These are phyloP conservation scores for Parotocinclus haroldoi DNA, from an alignment of 2,797 vertebrate species.

Conservation along the genomic window DNA sequence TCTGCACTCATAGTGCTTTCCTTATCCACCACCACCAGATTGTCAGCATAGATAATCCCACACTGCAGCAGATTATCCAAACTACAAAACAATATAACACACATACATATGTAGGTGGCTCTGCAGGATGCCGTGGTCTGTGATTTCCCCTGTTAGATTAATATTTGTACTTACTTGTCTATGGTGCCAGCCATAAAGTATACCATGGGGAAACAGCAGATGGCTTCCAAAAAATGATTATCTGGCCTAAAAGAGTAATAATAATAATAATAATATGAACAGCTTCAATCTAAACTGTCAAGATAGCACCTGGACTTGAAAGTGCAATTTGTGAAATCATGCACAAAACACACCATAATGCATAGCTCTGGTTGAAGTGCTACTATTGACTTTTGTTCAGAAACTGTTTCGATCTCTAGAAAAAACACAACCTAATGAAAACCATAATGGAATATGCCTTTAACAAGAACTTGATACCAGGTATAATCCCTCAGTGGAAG, in stretches of 20 bases:
- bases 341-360: no score
- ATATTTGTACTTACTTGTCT: slow-evolving; percentile 88
- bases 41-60: slow-evolving; percentile 93
- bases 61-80: slow-evolving; percentile 93
- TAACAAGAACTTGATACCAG: no score
- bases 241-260: slow-evolving; percentile 74
- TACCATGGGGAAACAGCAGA: slow-evolving; percentile 92
- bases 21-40: slow-evolving; percentile 96
- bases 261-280: slow-evolving; percentile 19
- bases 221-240: slow-evolving; percentile 89
- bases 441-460: no score
- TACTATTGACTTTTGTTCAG: no score
- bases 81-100: slow-evolving; percentile 57
- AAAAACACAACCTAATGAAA: neutral
- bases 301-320: no score
- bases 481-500: no score
- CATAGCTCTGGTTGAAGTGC: no score
- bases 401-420: slow-evolving; percentile 9
- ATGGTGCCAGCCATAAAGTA: slow-evolving; percentile 91
- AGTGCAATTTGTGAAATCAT: no score
- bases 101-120: neutral
- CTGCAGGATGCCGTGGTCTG: neutral
- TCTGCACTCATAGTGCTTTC: slow-evolving; percentile 97
- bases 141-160: slow-evolving; percentile 3
- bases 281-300: no score